Evolutionary conservation across 2,797 vertebrate genomes (phyloP).

Genomic region (Takifugu rubripes): DNA sequence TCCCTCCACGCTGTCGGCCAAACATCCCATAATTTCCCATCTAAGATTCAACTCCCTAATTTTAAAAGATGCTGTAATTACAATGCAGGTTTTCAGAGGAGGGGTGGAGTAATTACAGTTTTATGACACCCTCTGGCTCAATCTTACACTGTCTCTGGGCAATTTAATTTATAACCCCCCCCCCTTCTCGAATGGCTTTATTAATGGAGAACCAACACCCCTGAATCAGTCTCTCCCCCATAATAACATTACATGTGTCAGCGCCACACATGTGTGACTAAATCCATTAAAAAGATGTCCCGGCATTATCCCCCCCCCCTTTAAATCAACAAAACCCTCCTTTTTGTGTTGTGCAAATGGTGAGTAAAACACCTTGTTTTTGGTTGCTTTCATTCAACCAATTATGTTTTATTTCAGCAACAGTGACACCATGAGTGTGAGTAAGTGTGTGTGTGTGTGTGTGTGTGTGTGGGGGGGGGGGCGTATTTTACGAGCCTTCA

Average conservation of each 20-base stretch:
- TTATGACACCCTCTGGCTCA: constrained; percentile 51
- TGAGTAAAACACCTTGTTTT: constrained; percentile 4
- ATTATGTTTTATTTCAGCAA: constrained; percentile 9
- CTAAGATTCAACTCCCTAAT: constrained; percentile 21
- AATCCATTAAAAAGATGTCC: constrained; percentile 1
- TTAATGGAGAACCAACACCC: constrained; percentile 51
- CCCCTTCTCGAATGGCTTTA: constrained; percentile 55
- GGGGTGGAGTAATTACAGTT: constrained; percentile 65
- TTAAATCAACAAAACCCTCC: neutral
- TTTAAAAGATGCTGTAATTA: constrained; percentile 41
- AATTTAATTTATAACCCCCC: constrained; percentile 48
- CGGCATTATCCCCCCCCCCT: neutral
- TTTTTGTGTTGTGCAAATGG: constrained; percentile 25
- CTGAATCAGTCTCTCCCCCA: constrained; percentile 25
- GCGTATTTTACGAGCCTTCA: constrained; percentile 2
- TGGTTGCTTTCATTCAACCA: constrained; percentile 11
- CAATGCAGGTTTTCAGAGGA: constrained; percentile 29
- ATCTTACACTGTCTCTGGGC: constrained; percentile 40
- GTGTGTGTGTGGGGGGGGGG: too few species aligned
- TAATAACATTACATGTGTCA: constrained; percentile 35
- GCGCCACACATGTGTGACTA: constrained; percentile 3
- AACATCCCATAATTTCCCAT: constrained; percentile 29
- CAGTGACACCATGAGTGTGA: neutral
- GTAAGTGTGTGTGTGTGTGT: too few species aligned
- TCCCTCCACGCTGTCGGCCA: neutral